Conservation (phyloP, 1,140 invertebrate genomes). For the Triops cancriformis region DNA sequence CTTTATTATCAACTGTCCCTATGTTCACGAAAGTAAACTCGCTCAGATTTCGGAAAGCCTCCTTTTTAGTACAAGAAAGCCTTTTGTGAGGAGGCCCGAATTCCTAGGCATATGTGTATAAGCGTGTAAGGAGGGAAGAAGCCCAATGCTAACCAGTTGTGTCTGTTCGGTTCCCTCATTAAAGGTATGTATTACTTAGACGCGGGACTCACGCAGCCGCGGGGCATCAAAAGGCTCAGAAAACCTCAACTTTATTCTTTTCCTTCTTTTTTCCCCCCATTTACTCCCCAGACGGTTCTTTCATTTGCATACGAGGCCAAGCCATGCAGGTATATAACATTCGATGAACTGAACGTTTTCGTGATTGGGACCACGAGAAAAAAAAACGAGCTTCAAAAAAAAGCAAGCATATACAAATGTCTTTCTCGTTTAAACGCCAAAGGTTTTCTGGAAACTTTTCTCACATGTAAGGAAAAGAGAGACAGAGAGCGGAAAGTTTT, state of each 20-base stretch:
- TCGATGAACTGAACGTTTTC: slow-evolving; percentile 1
- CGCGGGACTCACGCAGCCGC: neutral
- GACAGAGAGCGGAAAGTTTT: neutral
- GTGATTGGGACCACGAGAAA: neutral
- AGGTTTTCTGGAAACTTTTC: neutral
- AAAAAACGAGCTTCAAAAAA: neutral
- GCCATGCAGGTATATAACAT: slow-evolving; percentile 9
- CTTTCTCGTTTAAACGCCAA: neutral
- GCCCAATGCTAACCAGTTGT: slow-evolving; percentile 2
- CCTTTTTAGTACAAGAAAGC: too few relatives aligned
- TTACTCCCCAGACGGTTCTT: neutral
- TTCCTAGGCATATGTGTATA: neutral
- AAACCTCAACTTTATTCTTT: slow-evolving; percentile 7
- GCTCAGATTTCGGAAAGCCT: too few relatives aligned
- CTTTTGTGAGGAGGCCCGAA: neutral
- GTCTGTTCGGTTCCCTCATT: neutral
- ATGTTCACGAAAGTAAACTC: too few relatives aligned
- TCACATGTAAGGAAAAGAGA: slow-evolving; percentile 1
- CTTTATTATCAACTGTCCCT: too few relatives aligned
- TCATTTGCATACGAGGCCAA: slow-evolving; percentile 10
- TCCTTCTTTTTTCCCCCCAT: neutral
- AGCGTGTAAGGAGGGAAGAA: neutral
- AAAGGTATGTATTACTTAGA: neutral
- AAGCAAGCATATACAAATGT: neutral
- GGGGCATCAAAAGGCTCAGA: neutral